A percentile compares a stretch with the other conserved stretches of the same genome.
Conservation (phyloP, 2,888 invertebrate species). For the Andrena chrysosceles region DNA sequence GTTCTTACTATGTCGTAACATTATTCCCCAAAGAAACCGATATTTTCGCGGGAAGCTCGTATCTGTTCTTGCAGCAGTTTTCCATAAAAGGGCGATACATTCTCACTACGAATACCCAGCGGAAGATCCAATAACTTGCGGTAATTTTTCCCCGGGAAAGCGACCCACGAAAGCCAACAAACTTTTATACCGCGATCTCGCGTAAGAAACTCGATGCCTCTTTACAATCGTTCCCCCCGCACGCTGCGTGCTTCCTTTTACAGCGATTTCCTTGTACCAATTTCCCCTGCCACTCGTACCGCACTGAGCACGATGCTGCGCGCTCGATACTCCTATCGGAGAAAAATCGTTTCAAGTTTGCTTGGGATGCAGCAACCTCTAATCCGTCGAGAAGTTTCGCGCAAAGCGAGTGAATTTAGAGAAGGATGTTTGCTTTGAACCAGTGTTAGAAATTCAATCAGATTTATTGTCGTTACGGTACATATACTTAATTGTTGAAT, state of each 20-base stretch:
- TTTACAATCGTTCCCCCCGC: conserved; percentile 19
- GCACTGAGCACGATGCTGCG: no score
- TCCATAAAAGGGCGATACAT: background rate
- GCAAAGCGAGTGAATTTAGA: no score
- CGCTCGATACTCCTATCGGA: no score
- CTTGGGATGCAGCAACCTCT: no score
- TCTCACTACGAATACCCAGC: background rate
- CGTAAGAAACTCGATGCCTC: conserved; percentile 9
- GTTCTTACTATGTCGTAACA: background rate
- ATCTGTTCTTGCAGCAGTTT: background rate
- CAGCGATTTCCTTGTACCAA: conserved; percentile 26
- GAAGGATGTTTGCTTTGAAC: no score
- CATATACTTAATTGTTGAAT: no score
- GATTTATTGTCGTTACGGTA: no score
- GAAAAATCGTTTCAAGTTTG: no score
- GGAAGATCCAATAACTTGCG: conserved; percentile 1
- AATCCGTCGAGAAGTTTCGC: no score
- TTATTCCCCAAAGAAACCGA: background rate
- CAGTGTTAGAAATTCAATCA: no score
- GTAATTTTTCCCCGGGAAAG: conserved; percentile 7
- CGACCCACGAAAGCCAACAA: conserved; percentile 4
- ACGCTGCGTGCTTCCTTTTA: conserved; percentile 7
- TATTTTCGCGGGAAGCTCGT: background rate
- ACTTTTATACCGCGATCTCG: conserved; percentile 28
- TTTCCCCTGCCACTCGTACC: conserved; percentile 7